These are phyloP conservation scores for Mesocentrotus franciscanus DNA, from an alignment of 53 echinoderm and acorn worm genomes.

Conservation along the genomic window DNA sequence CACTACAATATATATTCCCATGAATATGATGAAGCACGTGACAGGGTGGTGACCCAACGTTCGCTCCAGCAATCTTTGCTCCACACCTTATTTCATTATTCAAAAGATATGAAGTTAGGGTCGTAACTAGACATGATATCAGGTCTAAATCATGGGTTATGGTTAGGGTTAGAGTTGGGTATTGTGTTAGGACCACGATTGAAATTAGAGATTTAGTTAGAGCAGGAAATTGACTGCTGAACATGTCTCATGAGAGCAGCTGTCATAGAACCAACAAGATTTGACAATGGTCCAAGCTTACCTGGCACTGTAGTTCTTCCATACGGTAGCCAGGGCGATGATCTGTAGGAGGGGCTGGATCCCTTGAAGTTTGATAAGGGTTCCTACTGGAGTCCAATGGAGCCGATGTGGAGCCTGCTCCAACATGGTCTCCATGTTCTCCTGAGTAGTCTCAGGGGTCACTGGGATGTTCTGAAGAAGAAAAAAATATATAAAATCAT, in stretches of 20 bases:
- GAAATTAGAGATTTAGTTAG: not conserved
- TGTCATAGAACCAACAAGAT: not conserved
- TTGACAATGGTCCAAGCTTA: not conserved
- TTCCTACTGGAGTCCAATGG: constrained; percentile 86
- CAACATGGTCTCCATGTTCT: constrained; percentile 94
- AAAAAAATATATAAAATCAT: no score
- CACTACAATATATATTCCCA: not conserved
- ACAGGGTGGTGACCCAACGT: not conserved
- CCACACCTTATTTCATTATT: not conserved
- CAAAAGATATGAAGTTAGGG: not conserved
- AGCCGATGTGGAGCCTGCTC: constrained; percentile 84
- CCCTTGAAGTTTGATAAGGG: constrained; percentile 90
- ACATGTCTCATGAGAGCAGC: not conserved
- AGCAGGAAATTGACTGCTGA: not conserved
- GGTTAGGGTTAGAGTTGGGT: not conserved
- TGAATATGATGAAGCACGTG: not conserved
- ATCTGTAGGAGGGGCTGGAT: constrained; percentile 86
- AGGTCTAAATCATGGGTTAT: not conserved
- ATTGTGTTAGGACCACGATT: not conserved
- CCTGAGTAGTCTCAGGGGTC: constrained; percentile 79
- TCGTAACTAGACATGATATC: not conserved
- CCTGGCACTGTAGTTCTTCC: constrained; percentile 98
- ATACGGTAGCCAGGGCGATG: constrained; percentile 81
- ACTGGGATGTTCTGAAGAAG: constrained; percentile 76
- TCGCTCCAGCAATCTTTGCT: not conserved